Conservation (phyloP, 2,797 vertebrate species). For the Schizothorax lantsangensis region DNA sequence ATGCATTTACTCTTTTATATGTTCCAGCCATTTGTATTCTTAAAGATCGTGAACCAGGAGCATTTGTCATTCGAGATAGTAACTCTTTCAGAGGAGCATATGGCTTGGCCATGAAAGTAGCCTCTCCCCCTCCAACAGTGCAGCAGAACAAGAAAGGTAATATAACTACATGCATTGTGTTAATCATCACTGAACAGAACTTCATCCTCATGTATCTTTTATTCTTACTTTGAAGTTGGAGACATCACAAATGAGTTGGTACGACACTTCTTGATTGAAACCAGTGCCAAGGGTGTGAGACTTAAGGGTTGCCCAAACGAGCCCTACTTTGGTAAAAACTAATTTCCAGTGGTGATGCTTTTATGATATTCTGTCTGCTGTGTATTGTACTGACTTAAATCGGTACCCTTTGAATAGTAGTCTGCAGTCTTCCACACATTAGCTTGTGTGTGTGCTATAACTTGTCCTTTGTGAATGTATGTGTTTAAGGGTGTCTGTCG, state of each 20-base stretch:
- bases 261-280: slow-evolving; percentile 97
- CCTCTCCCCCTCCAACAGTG: slow-evolving; percentile 90
- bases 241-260: slow-evolving; percentile 93
- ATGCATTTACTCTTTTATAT: neutral
- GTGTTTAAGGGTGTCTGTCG: slow-evolving; percentile 88
- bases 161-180: slow-evolving; percentile 20
- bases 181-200: slow-evolving; percentile 1
- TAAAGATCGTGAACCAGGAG: slow-evolving; percentile 93
- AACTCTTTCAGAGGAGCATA: slow-evolving; percentile 98
- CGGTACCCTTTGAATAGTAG: neutral
- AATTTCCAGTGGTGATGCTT: neutral
- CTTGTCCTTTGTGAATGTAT: slow-evolving; percentile 45
- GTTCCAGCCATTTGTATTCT: slow-evolving; percentile 90
- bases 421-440: slow-evolving; percentile 10
- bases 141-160: slow-evolving; percentile 94
- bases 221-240: slow-evolving; percentile 66
- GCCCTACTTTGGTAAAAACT: slow-evolving; percentile 90
- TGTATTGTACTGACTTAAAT: neutral
- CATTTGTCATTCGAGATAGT: slow-evolving; percentile 96
- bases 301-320: slow-evolving; percentile 98
- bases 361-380: neutral
- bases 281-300: slow-evolving; percentile 92
- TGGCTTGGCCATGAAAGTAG: slow-evolving; percentile 96
- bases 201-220: slow-evolving; percentile 1
- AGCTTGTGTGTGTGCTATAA: slow-evolving; percentile 42